phyloP scores from a whole-genome alignment of 2,113 vertebrate species.

The Eudyptes chrysolophus region DNA sequence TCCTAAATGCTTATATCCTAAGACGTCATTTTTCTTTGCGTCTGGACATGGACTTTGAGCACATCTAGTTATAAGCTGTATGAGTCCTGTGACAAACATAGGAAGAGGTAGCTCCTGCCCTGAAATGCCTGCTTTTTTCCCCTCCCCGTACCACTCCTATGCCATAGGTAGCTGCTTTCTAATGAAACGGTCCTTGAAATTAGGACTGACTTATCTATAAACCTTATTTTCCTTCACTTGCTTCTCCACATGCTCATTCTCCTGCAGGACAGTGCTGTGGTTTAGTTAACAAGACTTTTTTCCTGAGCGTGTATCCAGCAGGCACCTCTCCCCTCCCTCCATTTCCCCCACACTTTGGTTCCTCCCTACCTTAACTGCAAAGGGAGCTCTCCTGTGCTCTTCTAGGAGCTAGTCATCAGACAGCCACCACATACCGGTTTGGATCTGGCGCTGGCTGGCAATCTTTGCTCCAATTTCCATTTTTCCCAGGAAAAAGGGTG shows the following conservation, averaged over 20 bases:
- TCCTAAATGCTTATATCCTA: not conserved
- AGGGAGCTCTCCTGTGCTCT: not conserved
- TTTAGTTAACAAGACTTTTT: not conserved
- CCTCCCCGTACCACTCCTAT: rapidly evolving
- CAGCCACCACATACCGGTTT: not conserved
- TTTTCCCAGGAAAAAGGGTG: not conserved
- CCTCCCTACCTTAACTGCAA: not conserved
- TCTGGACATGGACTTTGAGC: not conserved
- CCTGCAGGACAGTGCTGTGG: not conserved
- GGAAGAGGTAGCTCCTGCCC: not conserved
- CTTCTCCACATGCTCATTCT: not conserved
- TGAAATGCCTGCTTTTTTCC: not conserved
- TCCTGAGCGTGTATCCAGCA: not conserved
- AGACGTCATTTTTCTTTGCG: not conserved
- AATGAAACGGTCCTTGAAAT: not conserved
- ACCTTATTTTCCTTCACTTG: not conserved
- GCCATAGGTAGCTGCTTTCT: not conserved
- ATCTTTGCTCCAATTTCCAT: not conserved
- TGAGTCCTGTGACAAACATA: not conserved
- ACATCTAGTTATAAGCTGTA: not conserved
- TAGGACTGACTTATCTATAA: not conserved
- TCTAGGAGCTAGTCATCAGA: not conserved
- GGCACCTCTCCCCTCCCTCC: not conserved
- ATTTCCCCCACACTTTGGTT: not conserved
- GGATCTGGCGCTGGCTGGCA: not conserved